A percentile compares a stretch with the other conserved stretches of the same genome.
These are phyloP conservation scores for Halocaridina rubra DNA, from an alignment of 2,888 invertebrate species.

Conservation along the genomic window DNA sequence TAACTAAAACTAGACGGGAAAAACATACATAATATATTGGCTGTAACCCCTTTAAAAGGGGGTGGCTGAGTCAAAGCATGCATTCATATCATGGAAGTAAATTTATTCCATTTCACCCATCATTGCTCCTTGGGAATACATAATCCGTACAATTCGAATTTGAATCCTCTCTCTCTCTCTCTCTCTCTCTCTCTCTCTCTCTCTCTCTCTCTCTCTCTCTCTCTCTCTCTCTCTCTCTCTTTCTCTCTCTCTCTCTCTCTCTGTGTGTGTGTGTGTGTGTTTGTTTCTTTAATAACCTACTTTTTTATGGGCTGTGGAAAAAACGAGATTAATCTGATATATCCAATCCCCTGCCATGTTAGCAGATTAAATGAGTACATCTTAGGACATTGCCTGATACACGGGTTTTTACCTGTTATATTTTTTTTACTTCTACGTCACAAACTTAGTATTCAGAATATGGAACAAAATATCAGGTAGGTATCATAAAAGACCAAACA, in stretches of 20 bases:
- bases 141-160: no score
- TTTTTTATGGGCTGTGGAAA: neutral
- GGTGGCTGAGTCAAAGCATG: no score
- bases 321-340: neutral
- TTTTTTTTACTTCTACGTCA: neutral
- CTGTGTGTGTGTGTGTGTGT: neutral
- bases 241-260: neutral
- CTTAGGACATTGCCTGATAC: no score
- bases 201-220: neutral
- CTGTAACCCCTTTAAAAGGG: no score
- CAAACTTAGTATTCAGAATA: neutral
- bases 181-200: neutral
- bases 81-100: no score
- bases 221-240: neutral
- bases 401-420: neutral
- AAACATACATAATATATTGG: no score
- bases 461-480: neutral
- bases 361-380: no score
- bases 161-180: neutral
- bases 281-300: neutral
- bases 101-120: no score
- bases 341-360: no score
- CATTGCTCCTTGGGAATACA: no score
- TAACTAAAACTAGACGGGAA: no score
- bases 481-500: neutral